phyloP scores from a whole-genome alignment of 1,140 invertebrate genomes.

The Cotesia typhae region DNA sequence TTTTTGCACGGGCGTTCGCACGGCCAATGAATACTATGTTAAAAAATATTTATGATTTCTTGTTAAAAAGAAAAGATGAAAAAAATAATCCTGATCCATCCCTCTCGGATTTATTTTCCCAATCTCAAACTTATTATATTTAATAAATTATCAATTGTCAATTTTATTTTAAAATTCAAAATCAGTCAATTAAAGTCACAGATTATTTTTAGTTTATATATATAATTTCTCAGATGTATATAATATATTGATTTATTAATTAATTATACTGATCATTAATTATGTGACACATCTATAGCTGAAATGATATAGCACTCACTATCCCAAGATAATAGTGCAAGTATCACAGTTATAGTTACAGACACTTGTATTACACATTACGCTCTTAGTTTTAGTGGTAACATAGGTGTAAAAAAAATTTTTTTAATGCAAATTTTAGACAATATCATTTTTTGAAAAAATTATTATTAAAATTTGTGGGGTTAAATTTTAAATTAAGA shows the following conservation, averaged over 20 bases:
- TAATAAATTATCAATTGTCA: no score
- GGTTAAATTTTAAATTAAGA: no score
- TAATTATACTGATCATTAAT: neutral
- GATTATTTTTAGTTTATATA: no score
- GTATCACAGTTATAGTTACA: conserved; percentile 13
- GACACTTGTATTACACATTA: neutral
- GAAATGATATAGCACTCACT: conserved; percentile 23
- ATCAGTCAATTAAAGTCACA: no score
- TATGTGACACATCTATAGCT: conserved; percentile 14
- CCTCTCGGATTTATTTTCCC: neutral
- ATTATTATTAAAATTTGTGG: no score
- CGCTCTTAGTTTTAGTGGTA: neutral
- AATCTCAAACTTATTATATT: no score
- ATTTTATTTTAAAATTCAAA: no score
- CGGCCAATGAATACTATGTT: conserved; percentile 38
- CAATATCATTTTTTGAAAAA: no score
- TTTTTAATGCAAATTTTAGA: no score
- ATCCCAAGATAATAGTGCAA: conserved; percentile 24
- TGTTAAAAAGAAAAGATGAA: conserved; percentile 33
- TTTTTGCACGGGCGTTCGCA: conserved; percentile 51
- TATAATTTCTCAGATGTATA: no score
- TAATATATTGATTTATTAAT: neutral
- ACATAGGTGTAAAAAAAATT: no score
- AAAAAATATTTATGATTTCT: conserved; percentile 2
- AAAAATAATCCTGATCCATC: conserved; percentile 12